phyloP scores from a whole-genome alignment of 2,888 invertebrate species.

The Agrochola macilenta region DNA sequence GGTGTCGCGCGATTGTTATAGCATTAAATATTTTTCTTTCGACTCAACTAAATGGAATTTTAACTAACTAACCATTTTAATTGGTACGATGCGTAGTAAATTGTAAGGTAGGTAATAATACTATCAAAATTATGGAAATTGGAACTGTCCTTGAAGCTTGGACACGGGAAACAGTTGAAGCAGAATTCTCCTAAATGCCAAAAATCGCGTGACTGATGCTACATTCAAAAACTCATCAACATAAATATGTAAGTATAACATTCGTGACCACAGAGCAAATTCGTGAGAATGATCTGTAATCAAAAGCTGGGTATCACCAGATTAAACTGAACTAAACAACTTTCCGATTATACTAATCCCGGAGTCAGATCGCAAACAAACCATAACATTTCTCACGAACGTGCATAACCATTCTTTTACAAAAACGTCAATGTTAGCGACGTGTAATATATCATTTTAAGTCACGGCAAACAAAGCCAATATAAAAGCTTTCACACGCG shows the following conservation, averaged over 20 bases:
- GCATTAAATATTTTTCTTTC: slow-evolving; percentile 35
- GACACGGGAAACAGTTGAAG: background rate
- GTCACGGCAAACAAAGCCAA: slow-evolving; percentile 88
- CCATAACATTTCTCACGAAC: slow-evolving; percentile 80
- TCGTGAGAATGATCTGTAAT: slow-evolving; percentile 62
- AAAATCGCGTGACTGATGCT: slow-evolving; percentile 54
- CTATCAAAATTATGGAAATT: slow-evolving; percentile 32
- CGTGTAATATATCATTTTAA: slow-evolving; percentile 89
- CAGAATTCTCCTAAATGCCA: slow-evolving; percentile 21
- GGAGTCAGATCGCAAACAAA: slow-evolving; percentile 79
- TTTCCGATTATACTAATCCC: slow-evolving; percentile 67
- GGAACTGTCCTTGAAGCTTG: background rate
- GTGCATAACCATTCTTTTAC: slow-evolving; percentile 83
- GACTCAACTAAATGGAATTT: slow-evolving; percentile 10
- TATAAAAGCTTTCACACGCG: slow-evolving; percentile 90
- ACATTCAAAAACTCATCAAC: slow-evolving; percentile 50
- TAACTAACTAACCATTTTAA: background rate
- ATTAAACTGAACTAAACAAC: slow-evolving; percentile 61
- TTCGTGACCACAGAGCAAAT: slow-evolving; percentile 50
- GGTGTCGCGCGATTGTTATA: slow-evolving; percentile 37
- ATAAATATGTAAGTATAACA: slow-evolving; percentile 57
- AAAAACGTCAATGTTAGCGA: slow-evolving; percentile 87
- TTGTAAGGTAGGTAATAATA: background rate
- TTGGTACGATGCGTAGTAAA: background rate
- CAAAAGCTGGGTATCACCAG: slow-evolving; percentile 53